Evolutionary conservation across 2,888 invertebrate species (phyloP), one percentile per base, ranked within the genome.

Genomic region (Diplazon laetatorius): DNA sequence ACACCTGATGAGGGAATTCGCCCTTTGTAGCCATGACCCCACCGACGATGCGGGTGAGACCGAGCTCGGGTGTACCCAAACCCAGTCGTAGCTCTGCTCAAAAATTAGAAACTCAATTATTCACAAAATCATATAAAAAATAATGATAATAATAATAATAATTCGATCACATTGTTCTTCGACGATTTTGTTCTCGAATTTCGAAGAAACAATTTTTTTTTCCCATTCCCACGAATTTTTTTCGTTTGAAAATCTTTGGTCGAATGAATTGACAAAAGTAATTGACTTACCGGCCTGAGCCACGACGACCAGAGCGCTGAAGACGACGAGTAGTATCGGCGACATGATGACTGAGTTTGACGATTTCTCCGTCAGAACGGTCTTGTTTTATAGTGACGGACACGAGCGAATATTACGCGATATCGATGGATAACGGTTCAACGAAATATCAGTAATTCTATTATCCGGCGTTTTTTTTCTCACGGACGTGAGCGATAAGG

Each of bases 1-100:
- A 92, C 0, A 91, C 91, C 66, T 92, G 91, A 82, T 91, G 91
- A 0, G 92, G 92, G 5, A 91, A 92, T 6, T 90, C 79, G 22
- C 91, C 91, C 25, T 87, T 85, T 0, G 6, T 37, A 0, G 92
- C 92, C 0, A 91, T 82, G 0, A 5, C 3, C 4, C 88, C 89
- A 18, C 85, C 87, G 9, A 85, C 85, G 20, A 89, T 81, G 16
- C 84, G 83, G 0, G 22, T 35, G 1, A 69, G 37, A 9, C 60
- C 63, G 1, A 80, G 52, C 1, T 60, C 3, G 0, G 83, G 82
- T 9, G 81, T 0, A 5, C 44, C 48, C 10, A 78, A 65, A 3
- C 87, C 86, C 5, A 81, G 22, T 6, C 78, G 73, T 4, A 76
- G 80, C 8, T 66, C 14, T 5, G 5, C 73, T 73, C 14, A 39